Evolutionary conservation across 2,797 vertebrate species (phyloP).

Genomic region (Microhierax caerulescens): DNA sequence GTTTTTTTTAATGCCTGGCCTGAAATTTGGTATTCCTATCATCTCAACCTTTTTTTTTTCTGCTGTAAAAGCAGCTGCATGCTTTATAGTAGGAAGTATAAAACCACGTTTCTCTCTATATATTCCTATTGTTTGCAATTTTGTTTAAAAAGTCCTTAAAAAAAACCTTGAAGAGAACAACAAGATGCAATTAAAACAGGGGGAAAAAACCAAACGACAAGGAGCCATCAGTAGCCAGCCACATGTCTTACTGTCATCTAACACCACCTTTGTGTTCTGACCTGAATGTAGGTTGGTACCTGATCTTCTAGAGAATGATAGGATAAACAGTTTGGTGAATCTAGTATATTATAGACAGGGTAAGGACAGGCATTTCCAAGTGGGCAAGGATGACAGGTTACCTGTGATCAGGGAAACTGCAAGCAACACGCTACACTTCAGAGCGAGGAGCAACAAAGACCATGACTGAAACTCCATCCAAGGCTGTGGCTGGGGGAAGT

Average conservation of each 20-base stretch:
- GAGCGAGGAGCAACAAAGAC: not conserved
- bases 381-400: not conserved
- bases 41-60: not conserved
- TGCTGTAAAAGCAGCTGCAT: not conserved
- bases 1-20: not conserved
- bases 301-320: not conserved
- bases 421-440: not conserved
- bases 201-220: not conserved
- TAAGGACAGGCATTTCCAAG: not conserved
- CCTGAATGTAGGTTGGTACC: not conserved
- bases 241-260: not conserved
- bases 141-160: not conserved
- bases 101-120: not conserved
- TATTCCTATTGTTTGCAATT: not conserved
- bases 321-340: not conserved
- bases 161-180: not conserved
- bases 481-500: not conserved
- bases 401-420: not conserved
- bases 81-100: not conserved
- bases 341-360: not conserved
- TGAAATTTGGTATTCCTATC: not conserved
- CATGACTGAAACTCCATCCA: not conserved
- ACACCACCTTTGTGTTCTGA: too few relatives aligned
- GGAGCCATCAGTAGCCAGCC: not conserved
- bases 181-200: too few relatives aligned